Conservation (phyloP, 2,113 vertebrate genomes). For the Ifrita kowaldi region DNA sequence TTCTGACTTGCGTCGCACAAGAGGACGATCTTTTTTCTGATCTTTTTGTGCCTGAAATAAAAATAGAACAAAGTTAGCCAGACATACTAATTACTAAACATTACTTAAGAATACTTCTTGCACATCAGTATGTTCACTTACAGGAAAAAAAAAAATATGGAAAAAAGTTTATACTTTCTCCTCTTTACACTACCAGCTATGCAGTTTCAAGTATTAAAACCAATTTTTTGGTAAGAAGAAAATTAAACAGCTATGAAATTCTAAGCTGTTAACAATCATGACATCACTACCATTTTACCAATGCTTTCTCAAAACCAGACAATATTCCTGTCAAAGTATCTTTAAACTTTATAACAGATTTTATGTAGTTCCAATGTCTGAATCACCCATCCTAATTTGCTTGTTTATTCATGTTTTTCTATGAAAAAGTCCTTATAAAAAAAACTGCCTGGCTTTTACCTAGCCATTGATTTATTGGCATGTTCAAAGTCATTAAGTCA, state of each 20-base stretch:
- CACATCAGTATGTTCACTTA: background rate
- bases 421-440: background rate
- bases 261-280: background rate
- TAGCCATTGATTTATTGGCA: background rate
- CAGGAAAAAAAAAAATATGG: background rate
- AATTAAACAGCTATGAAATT: background rate
- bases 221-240: background rate
- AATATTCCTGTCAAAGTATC: background rate
- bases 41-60: slow-evolving; percentile 85
- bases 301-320: background rate
- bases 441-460: background rate
- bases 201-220: background rate
- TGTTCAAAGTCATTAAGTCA: background rate
- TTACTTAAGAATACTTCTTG: background rate
- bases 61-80: slow-evolving; percentile 19
- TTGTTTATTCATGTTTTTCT: background rate
- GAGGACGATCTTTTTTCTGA: slow-evolving; percentile 85
- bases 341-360: background rate
- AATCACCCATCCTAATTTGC: background rate
- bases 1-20: slow-evolving; percentile 94
- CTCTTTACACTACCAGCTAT: background rate
- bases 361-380: background rate
- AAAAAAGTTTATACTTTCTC: background rate
- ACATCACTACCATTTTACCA: background rate
- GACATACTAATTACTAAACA: background rate